Evolutionary conservation across 1,140 invertebrate genomes (phyloP).

Genomic region (Spodoptera frugiperda): DNA sequence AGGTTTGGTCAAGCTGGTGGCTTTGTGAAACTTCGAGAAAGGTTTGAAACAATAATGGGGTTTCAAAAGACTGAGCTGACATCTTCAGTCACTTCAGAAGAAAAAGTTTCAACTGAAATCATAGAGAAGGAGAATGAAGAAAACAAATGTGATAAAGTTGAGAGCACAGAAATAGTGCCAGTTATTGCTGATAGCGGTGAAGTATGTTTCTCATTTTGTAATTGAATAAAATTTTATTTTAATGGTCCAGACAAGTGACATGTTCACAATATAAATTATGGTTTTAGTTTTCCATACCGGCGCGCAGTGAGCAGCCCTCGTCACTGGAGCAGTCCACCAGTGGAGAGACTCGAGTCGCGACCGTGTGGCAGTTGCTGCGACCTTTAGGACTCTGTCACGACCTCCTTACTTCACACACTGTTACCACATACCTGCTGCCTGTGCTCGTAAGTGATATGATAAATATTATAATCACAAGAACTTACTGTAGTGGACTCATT

Average conservation of each 20-base stretch:
- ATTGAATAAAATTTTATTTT: too few relatives aligned
- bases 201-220: constrained; percentile 62
- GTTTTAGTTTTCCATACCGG: constrained; percentile 64
- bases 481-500: too few relatives aligned
- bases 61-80: constrained; percentile 80
- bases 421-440: constrained; percentile 97
- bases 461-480: too few relatives aligned
- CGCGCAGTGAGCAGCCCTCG: constrained; percentile 74
- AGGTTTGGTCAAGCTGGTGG: constrained; percentile 95
- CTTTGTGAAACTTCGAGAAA: constrained; percentile 94
- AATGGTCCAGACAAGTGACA: too few relatives aligned
- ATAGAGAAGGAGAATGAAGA: constrained; percentile 77
- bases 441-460: constrained; percentile 90
- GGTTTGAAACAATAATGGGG: constrained; percentile 90
- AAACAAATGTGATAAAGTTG: constrained; percentile 59
- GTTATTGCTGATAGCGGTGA: constrained; percentile 72
- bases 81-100: constrained; percentile 75
- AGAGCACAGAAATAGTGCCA: constrained; percentile 65
- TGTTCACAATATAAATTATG: constrained; percentile 15
- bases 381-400: constrained; percentile 98
- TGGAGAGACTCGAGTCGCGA: constrained; percentile 76
- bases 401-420: constrained; percentile 95
- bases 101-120: constrained; percentile 80
- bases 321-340: constrained; percentile 74
- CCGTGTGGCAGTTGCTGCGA: constrained; percentile 89